These are phyloP conservation scores for Drosophila virilis DNA, from an alignment of 1,140 invertebrate genomes.

Conservation along the genomic window DNA sequence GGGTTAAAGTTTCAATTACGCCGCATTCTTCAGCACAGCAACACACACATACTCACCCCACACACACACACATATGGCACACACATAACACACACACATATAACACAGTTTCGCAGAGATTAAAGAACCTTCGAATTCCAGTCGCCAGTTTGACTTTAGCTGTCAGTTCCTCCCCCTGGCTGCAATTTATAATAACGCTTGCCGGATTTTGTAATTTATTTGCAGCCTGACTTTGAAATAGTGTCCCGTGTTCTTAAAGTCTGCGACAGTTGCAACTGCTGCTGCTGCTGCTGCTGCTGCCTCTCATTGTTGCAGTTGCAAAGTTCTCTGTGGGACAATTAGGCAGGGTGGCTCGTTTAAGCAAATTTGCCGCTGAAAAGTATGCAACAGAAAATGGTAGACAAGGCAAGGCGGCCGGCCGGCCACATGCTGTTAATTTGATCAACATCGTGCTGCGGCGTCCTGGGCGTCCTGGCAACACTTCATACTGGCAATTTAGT, in stretches of 20 bases:
- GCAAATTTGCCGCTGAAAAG: conserved; percentile 67
- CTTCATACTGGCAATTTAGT: conserved; percentile 76
- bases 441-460: conserved; percentile 58
- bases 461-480: conserved; percentile 12
- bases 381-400: conserved; percentile 52
- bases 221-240: conserved; percentile 59
- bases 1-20: conserved; percentile 78
- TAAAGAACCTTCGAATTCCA: conserved; percentile 14
- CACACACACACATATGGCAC: not conserved
- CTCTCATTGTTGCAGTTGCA: conserved; percentile 24
- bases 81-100: too few relatives aligned
- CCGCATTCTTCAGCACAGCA: conserved; percentile 28
- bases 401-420: conserved; percentile 5
- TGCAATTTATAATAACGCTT: not conserved
- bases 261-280: conserved; percentile 66
- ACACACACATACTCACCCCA: conserved; percentile 1
- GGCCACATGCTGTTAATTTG: conserved; percentile 78
- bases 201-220: conserved; percentile 52
- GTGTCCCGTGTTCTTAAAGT: conserved; percentile 37
- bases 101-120: too few relatives aligned
- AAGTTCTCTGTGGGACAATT: conserved; percentile 66
- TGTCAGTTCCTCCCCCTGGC: not conserved
- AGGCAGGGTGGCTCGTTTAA: conserved; percentile 53
- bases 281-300: conserved; percentile 3
- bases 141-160: not conserved